Evolutionary conservation across 2,113 vertebrate genomes (phyloP).

Genomic region (Donacobius atricapilla): DNA sequence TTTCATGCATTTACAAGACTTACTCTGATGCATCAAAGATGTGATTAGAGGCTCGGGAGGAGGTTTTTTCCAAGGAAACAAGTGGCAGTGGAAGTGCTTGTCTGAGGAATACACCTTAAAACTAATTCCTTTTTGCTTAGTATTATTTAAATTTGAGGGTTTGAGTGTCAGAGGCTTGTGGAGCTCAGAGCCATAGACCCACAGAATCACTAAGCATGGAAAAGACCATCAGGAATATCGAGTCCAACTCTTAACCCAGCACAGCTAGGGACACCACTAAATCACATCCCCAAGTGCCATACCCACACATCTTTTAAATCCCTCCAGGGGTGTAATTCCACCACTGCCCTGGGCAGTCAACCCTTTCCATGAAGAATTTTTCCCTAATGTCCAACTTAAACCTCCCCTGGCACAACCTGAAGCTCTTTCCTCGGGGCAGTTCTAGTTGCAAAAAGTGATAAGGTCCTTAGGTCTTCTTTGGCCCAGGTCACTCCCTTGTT

Average conservation of each 20-base stretch:
- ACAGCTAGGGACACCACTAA: background rate
- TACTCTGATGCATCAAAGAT: background rate
- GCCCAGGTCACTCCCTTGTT: background rate
- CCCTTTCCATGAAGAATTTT: background rate
- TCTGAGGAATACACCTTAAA: background rate
- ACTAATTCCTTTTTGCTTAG: background rate
- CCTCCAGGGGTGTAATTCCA: background rate
- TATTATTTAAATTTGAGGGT: background rate
- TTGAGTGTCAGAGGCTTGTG: background rate
- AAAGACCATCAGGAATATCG: rapidly evolving
- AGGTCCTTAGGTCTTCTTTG: background rate
- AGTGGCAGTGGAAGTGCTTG: background rate
- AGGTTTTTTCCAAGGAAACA: background rate
- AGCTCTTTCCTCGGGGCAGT: rapidly evolving
- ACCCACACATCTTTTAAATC: too few species aligned
- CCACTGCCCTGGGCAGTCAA: background rate
- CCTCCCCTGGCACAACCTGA: background rate
- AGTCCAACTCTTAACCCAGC: background rate
- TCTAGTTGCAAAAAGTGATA: rapidly evolving
- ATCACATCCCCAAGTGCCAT: background rate
- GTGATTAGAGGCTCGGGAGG: background rate
- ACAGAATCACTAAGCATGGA: background rate
- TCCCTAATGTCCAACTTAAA: background rate
- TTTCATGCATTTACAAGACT: background rate
- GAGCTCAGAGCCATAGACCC: background rate